Evolutionary conservation across 2,113 vertebrate species (phyloP).

Genomic region (Colius striatus): DNA sequence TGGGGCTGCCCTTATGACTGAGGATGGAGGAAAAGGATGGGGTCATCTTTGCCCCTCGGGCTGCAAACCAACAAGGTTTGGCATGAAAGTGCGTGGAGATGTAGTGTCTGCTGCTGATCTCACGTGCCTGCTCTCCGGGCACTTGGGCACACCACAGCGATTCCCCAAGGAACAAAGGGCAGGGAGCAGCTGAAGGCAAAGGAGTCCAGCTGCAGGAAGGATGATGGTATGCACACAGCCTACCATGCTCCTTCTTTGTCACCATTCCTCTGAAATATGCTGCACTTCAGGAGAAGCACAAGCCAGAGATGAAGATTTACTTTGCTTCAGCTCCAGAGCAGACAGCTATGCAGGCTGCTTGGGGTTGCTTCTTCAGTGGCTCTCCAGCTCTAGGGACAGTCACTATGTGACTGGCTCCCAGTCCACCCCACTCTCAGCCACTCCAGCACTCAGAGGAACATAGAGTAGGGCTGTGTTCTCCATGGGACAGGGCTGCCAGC

Average conservation of each 20-base stretch:
- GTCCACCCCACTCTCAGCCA: neutral
- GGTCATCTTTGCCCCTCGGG: neutral
- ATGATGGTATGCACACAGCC: neutral
- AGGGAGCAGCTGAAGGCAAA: neutral
- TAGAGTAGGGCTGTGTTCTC: neutral
- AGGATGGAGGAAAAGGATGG: neutral
- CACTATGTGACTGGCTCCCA: neutral
- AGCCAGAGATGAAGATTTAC: neutral
- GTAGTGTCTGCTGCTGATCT: neutral
- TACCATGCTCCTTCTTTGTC: neutral
- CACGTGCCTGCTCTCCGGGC: neutral
- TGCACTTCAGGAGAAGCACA: neutral
- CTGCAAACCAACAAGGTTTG: neutral
- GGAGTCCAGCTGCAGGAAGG: neutral
- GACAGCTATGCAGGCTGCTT: neutral
- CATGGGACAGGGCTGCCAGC: neutral
- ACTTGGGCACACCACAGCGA: neutral
- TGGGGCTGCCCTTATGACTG: neutral
- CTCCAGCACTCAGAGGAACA: rapidly evolving
- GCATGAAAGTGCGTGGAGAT: neutral
- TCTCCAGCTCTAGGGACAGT: neutral
- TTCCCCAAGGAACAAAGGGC: neutral
- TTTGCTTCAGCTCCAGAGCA: neutral
- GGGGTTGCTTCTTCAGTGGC: neutral
- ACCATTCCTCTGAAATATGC: neutral